A percentile compares a stretch with the other conserved stretches of the same genome.
phyloP scores from a whole-genome alignment of 2,888 invertebrate genomes.

The Drosophila falleni region DNA sequence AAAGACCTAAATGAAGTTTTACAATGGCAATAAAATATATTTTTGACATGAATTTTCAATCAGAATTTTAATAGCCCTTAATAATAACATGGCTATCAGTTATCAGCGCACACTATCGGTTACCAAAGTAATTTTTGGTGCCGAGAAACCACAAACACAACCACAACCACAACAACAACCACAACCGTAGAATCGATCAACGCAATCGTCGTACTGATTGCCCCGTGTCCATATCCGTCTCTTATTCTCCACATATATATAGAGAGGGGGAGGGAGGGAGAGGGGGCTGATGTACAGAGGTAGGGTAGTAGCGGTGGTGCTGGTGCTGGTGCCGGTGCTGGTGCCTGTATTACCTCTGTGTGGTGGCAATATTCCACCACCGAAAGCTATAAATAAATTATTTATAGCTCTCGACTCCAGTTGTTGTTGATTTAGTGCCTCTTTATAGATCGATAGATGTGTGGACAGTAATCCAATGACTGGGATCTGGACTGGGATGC shows the following conservation, averaged over 20 bases:
- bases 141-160: conserved; percentile 34
- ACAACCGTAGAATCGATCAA: conserved; percentile 13
- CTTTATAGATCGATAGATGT: conserved; percentile 73
- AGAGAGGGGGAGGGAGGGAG: background rate
- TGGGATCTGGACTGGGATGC: conserved; percentile 44
- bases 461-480: conserved; percentile 8
- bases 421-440: conserved; percentile 81
- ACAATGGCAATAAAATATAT: conserved; percentile 81
- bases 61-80: conserved; percentile 85
- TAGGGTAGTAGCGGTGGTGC: conserved; percentile 3
- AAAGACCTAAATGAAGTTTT: conserved; percentile 75
- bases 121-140: conserved; percentile 77
- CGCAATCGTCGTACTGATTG: conserved; percentile 50
- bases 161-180: conserved; percentile 13
- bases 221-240: conserved; percentile 31
- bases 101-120: conserved; percentile 77
- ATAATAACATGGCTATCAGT: conserved; percentile 84
- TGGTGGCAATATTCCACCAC: conserved; percentile 81
- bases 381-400: conserved; percentile 80
- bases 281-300: background rate
- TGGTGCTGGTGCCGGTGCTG: conserved; percentile 49
- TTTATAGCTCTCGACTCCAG: conserved; percentile 78
- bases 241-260: too few relatives aligned
- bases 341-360: conserved; percentile 71
- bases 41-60: conserved; percentile 85